Conservation (phyloP, 2,797 vertebrate genomes). For the Forpus xanthops region DNA sequence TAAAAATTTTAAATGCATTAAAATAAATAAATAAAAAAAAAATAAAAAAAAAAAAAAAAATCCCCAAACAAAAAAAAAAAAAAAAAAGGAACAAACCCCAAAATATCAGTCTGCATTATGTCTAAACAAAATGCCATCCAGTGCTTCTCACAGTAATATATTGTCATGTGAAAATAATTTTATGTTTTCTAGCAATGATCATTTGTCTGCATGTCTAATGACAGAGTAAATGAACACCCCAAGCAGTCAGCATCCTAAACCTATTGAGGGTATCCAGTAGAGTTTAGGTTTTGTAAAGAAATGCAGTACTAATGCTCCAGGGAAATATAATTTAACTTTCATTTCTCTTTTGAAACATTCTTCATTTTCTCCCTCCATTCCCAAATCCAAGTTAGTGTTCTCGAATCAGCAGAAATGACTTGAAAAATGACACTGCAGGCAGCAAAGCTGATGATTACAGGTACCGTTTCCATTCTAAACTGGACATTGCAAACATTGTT, state of each 20-base stretch:
- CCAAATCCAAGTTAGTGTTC: background rate
- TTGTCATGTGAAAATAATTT: background rate
- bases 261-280: background rate
- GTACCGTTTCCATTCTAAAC: slow-evolving; percentile 41
- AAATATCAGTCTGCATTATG: background rate
- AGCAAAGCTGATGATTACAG: slow-evolving; percentile 41
- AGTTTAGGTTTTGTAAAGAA: slow-evolving; percentile 34
- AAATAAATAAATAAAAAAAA: background rate
- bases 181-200: slow-evolving; percentile 23
- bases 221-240: slow-evolving; percentile 12
- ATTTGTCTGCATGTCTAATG: slow-evolving; percentile 22
- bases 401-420: background rate
- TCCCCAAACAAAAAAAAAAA: background rate
- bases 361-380: slow-evolving; percentile 17
- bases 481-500: slow-evolving; percentile 58
- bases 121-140: slow-evolving; percentile 12
- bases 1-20: background rate
- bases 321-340: slow-evolving; percentile 27
- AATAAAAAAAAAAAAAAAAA: background rate
- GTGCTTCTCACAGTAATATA: background rate
- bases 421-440: slow-evolving; percentile 5
- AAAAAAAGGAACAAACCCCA: background rate
- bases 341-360: slow-evolving; percentile 24
- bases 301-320: background rate
- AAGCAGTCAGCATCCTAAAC: background rate